Percentiles rank a stretch among this genome's conserved stretches.
These are phyloP conservation scores for Stenoptilia bipunctidactyla DNA, from an alignment of 2,888 invertebrate genomes.

Conservation along the genomic window DNA sequence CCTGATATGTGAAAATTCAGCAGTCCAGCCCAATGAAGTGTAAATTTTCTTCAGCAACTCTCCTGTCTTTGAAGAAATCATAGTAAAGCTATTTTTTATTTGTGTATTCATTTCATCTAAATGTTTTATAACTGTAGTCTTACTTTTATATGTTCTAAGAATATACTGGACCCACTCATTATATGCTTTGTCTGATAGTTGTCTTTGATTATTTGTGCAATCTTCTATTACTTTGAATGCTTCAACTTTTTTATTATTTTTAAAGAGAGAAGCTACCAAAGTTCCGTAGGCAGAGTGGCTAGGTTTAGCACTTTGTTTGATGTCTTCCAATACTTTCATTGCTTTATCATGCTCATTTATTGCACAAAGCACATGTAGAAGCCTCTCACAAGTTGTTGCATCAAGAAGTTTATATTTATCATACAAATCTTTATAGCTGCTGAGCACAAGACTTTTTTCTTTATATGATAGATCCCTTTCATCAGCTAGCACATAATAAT, in stretches of 20 bases:
- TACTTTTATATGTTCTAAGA: slow-evolving; percentile 40
- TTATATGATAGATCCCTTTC: slow-evolving; percentile 33
- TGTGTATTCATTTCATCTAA: slow-evolving; percentile 72
- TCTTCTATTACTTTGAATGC: slow-evolving; percentile 74
- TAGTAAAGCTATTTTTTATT: slow-evolving; percentile 56
- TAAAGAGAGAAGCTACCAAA: slow-evolving; percentile 72
- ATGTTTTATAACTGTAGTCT: slow-evolving; percentile 35
- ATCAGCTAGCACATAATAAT: slow-evolving; percentile 54
- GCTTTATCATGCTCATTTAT: slow-evolving; percentile 76
- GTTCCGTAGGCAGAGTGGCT: slow-evolving; percentile 58
- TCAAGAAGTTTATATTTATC: slow-evolving; percentile 73
- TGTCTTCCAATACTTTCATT: slow-evolving; percentile 71
- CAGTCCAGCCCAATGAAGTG: slow-evolving; percentile 35
- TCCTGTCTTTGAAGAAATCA: slow-evolving; percentile 32
- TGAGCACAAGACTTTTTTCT: slow-evolving; percentile 68
- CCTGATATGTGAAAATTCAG: slow-evolving; percentile 31
- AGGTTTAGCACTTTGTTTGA: slow-evolving; percentile 59
- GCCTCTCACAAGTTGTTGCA: slow-evolving; percentile 66
- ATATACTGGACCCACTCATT: slow-evolving; percentile 65
- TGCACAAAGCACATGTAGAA: slow-evolving; percentile 74
- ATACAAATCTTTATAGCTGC: slow-evolving; percentile 55
- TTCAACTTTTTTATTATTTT: slow-evolving; percentile 61
- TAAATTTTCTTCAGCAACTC: slow-evolving; percentile 33
- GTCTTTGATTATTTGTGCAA: slow-evolving; percentile 51
- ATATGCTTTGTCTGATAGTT: slow-evolving; percentile 58